These are phyloP conservation scores for Todiramphus chloris DNA, from an alignment of 2,113 vertebrate genomes.

Conservation along the genomic window DNA sequence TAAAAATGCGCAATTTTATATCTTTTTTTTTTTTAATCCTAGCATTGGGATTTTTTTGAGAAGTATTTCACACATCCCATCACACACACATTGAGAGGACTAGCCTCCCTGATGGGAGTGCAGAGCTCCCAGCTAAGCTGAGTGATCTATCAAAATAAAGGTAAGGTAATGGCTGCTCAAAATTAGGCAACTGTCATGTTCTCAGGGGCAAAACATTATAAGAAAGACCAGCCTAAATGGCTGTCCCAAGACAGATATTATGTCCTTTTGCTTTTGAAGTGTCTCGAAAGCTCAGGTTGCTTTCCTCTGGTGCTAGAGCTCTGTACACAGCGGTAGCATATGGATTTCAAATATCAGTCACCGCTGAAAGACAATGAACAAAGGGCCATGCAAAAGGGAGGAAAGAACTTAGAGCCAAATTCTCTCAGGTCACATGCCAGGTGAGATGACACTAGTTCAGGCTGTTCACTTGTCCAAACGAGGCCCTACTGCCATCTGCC, in stretches of 20 bases:
- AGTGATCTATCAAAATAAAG: neutral
- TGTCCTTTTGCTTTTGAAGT: neutral
- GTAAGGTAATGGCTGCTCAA: neutral
- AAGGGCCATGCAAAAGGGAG: constrained; percentile 47
- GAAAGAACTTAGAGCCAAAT: constrained; percentile 37
- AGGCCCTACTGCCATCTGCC: constrained; percentile 58
- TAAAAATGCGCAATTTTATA: neutral
- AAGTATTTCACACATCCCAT: neutral
- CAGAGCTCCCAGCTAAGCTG: neutral
- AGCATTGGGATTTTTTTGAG: neutral
- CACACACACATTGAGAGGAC: neutral
- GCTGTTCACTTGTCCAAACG: constrained; percentile 32
- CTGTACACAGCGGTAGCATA: neutral
- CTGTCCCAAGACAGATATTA: neutral
- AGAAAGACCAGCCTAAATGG: neutral
- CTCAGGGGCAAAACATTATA: neutral
- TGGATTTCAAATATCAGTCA: constrained; percentile 37
- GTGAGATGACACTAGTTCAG: constrained; percentile 53
- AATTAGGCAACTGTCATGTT: neutral
- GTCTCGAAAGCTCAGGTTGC: neutral
- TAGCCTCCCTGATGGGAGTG: neutral
- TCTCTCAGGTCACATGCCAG: constrained; percentile 53
- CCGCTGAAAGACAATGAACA: constrained; percentile 49
- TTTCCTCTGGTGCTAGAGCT: neutral
- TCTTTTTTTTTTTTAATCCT: neutral